Conservation (phyloP, 2,797 vertebrate species). For the Numenius phaeopus region DNA sequence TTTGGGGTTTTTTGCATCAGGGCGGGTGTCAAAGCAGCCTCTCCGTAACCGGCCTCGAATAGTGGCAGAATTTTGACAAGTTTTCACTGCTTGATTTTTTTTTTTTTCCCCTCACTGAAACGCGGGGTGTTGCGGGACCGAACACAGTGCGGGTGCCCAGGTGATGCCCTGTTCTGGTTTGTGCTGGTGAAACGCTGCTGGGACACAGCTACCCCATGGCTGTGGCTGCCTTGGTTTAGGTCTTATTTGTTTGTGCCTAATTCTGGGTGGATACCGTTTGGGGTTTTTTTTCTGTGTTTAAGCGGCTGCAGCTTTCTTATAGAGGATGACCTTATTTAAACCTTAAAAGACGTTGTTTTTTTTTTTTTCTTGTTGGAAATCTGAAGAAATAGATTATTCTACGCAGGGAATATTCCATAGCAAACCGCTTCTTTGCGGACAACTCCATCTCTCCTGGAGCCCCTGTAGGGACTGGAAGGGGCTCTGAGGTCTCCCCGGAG, state of each 20-base stretch:
- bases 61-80: neutral
- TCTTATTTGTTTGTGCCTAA: fast-evolving
- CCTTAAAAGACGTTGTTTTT: no score
- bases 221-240: neutral
- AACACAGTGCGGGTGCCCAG: fast-evolving
- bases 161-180: fast-evolving
- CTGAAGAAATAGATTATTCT: neutral
- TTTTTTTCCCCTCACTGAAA: neutral
- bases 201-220: fast-evolving
- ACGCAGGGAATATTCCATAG: neutral
- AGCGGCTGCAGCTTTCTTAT: neutral
- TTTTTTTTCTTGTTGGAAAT: neutral
- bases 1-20: neutral
- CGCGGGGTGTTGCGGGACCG: fast-evolving
- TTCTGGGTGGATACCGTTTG: no score
- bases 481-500: neutral
- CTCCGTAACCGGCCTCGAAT: neutral
- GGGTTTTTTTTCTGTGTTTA: neutral
- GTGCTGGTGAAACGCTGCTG: no score
- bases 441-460: neutral
- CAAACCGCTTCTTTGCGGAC: neutral
- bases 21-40: neutral
- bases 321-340: no score
- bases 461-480: neutral
- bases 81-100: neutral